Evolutionary conservation across 1,140 invertebrate genomes (phyloP).

Genomic region (Tribolium madens): DNA sequence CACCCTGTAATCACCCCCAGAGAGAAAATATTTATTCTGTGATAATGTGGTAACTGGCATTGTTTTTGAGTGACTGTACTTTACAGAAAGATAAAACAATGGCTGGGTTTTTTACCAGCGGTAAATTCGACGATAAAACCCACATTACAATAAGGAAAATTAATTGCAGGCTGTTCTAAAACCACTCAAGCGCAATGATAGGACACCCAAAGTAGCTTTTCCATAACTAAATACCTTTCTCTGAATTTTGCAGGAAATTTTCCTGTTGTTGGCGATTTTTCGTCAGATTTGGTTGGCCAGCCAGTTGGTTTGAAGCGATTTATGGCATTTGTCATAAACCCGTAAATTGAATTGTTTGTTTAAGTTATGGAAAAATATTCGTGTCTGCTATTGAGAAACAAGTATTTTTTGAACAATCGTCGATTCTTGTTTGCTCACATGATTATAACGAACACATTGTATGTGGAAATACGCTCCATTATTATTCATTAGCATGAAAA

Average conservation of each 20-base stretch:
- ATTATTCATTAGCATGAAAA: constrained; percentile 26
- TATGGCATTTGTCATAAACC: background rate
- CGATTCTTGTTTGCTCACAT: background rate
- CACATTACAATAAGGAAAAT: background rate
- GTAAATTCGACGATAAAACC: background rate
- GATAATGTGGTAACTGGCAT: background rate
- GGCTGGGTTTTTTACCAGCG: background rate
- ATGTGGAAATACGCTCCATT: constrained; percentile 12
- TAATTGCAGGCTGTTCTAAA: background rate
- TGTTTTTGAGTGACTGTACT: background rate
- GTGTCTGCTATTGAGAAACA: background rate
- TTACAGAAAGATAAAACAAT: background rate
- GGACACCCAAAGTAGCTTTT: background rate
- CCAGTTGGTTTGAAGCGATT: too few species aligned
- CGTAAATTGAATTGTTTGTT: constrained; percentile 1
- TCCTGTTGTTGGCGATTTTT: too few species aligned
- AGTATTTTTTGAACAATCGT: constrained; percentile 8
- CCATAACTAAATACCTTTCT: background rate
- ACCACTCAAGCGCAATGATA: background rate
- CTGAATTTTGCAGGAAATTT: too few species aligned
- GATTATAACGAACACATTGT: constrained; percentile 32
- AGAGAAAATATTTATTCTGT: background rate
- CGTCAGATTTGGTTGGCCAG: too few species aligned
- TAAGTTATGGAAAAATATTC: background rate
- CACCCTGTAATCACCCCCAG: background rate